phyloP scores from a whole-genome alignment of 2,888 invertebrate species.

The Bursaphelenchus okinawaensis region DNA sequence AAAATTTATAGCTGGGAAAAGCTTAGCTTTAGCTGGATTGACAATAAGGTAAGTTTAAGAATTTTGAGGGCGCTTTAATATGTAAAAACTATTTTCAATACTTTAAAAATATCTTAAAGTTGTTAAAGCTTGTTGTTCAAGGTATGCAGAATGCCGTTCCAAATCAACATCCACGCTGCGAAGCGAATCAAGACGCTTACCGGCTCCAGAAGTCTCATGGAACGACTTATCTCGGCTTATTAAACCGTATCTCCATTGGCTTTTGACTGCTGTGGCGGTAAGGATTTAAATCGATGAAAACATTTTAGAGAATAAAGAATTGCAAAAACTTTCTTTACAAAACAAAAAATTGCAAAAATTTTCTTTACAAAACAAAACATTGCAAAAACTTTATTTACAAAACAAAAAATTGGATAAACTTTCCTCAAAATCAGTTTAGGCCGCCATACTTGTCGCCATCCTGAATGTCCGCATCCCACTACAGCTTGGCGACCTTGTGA shows the following conservation, averaged over 20 bases:
- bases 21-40: not conserved
- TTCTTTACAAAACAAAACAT: too few relatives aligned
- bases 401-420: too few relatives aligned
- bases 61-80: too few relatives aligned
- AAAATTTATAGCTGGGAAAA: not conserved
- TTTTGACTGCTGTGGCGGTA: constrained; percentile 46
- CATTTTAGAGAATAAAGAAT: not conserved
- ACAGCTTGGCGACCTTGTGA: constrained; percentile 47
- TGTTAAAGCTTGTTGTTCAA: not conserved
- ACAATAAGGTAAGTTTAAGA: not conserved
- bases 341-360: too few relatives aligned
- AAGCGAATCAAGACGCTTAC: not conserved
- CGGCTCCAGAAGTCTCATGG: constrained; percentile 19
- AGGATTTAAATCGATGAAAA: constrained; percentile 4
- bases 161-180: not conserved
- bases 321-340: too few relatives aligned
- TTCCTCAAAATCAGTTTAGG: constrained; percentile 36
- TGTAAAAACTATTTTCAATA: too few relatives aligned
- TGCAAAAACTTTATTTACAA: too few relatives aligned
- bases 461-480: constrained; percentile 52
- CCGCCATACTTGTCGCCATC: constrained; percentile 45
- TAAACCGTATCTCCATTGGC: constrained; percentile 45
- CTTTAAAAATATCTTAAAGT: too few relatives aligned
- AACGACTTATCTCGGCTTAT: constrained; percentile 41
- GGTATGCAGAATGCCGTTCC: not conserved